Conservation (phyloP, 2,113 vertebrate genomes). For the Brienomyrus longianalis region DNA sequence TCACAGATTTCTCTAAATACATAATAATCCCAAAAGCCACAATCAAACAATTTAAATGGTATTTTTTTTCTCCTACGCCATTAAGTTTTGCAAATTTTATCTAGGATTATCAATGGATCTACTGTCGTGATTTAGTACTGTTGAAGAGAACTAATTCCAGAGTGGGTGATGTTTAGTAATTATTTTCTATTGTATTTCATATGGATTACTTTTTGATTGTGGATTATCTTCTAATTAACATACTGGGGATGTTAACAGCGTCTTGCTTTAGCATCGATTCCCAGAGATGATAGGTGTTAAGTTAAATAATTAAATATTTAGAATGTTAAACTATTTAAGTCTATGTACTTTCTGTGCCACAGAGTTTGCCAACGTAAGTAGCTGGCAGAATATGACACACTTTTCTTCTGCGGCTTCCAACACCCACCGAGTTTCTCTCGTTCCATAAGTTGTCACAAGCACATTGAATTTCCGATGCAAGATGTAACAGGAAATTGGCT, state of each 20-base stretch:
- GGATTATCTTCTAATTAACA: not conserved
- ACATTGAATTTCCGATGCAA: conserved; percentile 6
- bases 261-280: not conserved
- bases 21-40: not conserved
- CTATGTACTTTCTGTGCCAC: not conserved
- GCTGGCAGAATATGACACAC: not conserved
- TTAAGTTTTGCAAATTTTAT: not conserved
- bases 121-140: not conserved
- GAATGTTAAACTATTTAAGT: not conserved
- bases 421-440: not conserved
- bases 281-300: not conserved
- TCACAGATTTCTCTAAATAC: not conserved
- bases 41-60: not conserved
- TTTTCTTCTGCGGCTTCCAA: conserved; percentile 6
- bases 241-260: not conserved
- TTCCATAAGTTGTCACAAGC: conserved; percentile 10
- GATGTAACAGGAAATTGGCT: conserved; percentile 2
- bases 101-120: not conserved
- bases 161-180: not conserved
- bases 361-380: conserved; percentile 15
- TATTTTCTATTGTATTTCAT: not conserved
- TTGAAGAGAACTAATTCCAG: not conserved
- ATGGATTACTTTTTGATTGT: not conserved
- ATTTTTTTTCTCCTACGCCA: not conserved
- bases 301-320: not conserved